Percentiles rank a stretch among this genome's conserved stretches.
Evolutionary conservation across 2,797 vertebrate species (phyloP).

Genomic region (Sternarchorhynchus goeldii): DNA sequence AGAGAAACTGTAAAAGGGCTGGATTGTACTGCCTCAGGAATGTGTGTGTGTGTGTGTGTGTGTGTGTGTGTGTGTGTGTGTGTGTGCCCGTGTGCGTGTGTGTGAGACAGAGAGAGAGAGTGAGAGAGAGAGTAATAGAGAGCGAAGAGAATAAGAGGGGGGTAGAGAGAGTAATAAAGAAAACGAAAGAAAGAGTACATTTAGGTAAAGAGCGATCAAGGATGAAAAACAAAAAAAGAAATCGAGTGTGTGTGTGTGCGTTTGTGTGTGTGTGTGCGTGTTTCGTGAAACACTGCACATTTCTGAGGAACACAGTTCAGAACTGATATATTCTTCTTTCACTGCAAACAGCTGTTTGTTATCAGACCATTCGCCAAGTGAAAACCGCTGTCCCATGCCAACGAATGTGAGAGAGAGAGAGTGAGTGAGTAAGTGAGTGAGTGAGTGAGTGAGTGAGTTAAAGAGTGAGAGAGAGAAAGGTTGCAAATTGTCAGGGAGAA

Average conservation of each 20-base stretch:
- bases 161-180: too few species aligned
- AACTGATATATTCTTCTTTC: constrained; percentile 35
- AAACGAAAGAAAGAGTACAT: too few species aligned
- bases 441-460: neutral
- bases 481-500: constrained; percentile 19
- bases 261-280: neutral
- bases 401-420: constrained; percentile 13
- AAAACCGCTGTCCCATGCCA: constrained; percentile 14
- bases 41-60: neutral
- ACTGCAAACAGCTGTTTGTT: constrained; percentile 57
- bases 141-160: too few species aligned
- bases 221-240: constrained; percentile 51
- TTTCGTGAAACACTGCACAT: constrained; percentile 13
- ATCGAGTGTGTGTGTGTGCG: constrained; percentile 40
- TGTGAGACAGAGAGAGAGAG: constrained; percentile 22
- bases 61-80: constrained; percentile 1
- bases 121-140: too few species aligned
- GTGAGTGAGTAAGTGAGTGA: neutral
- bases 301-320: constrained; percentile 30
- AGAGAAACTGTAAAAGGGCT: constrained; percentile 14
- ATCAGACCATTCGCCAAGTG: constrained; percentile 44
- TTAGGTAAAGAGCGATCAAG: too few species aligned
- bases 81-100: neutral
- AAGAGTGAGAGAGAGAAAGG: neutral
- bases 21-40: constrained; percentile 16